Evolutionary conservation across 2,113 vertebrate genomes (phyloP).

Genomic region (Acrocephalus kingi): DNA sequence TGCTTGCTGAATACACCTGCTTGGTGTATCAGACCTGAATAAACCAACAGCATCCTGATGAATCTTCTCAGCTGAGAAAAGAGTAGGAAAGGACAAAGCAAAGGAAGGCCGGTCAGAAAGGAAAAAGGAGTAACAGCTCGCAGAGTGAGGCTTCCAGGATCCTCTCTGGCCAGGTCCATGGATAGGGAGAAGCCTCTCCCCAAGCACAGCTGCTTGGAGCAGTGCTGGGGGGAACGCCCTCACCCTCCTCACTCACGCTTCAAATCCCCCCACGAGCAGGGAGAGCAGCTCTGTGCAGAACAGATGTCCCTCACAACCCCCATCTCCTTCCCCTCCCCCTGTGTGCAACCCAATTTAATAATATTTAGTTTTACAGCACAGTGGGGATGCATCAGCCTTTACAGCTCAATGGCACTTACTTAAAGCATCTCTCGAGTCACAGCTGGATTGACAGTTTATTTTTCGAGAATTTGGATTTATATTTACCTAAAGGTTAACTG

Average conservation of each 20-base stretch:
- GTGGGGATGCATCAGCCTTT: constrained; percentile 33
- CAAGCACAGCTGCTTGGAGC: background rate
- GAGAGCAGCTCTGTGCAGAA: background rate
- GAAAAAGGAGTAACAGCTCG: background rate
- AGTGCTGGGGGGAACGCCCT: background rate
- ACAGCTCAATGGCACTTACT: constrained; percentile 51
- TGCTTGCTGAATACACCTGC: background rate
- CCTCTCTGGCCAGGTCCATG: accelerated
- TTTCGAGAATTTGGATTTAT: background rate
- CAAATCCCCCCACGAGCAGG: background rate
- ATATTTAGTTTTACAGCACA: constrained; percentile 25
- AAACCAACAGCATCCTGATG: background rate
- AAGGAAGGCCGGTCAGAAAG: background rate
- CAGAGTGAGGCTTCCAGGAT: accelerated
- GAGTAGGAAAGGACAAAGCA: background rate
- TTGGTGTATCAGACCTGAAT: background rate
- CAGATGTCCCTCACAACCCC: constrained; percentile 48
- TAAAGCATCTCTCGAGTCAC: constrained; percentile 44
- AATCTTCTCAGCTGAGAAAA: background rate
- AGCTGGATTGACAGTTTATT: constrained; percentile 44
- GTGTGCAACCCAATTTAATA: constrained; percentile 10
- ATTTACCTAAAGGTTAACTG: constrained; percentile 13
- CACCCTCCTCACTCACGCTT: background rate
- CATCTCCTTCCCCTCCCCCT: constrained; percentile 30
- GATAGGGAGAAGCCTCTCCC: background rate